Percentiles rank a stretch among this genome's conserved stretches.
phyloP scores from a whole-genome alignment of 2,113 vertebrate genomes.

The Panthera tigris region DNA sequence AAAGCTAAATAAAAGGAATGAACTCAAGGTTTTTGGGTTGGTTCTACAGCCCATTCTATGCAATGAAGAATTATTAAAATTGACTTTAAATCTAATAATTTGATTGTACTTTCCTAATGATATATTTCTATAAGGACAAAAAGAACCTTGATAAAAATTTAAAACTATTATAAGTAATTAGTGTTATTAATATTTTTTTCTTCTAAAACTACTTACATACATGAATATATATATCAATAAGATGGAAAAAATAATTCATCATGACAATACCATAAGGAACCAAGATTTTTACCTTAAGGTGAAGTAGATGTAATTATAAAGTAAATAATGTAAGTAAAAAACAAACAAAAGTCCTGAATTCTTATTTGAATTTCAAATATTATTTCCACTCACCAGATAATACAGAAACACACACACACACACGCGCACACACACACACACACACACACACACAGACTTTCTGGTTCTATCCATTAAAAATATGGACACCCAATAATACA shows the following conservation, averaged over 20 bases:
- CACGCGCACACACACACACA: accelerated
- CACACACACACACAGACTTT: background rate
- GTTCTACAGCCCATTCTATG: background rate
- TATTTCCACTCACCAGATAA: background rate
- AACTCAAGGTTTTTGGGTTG: background rate
- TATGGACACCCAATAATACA: background rate
- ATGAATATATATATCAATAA: background rate
- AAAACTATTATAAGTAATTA: background rate
- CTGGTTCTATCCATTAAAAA: background rate
- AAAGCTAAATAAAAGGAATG: background rate
- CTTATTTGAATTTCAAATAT: background rate
- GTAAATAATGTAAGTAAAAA: background rate
- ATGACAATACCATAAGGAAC: background rate
- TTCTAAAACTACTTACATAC: background rate
- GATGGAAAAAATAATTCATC: background rate
- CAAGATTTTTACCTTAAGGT: background rate
- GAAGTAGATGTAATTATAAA: background rate
- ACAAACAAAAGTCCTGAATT: background rate
- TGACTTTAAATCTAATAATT: background rate
- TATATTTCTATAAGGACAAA: background rate
- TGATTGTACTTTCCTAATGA: background rate
- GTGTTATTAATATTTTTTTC: background rate
- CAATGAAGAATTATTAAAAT: background rate
- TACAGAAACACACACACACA: background rate
- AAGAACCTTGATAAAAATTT: background rate